Percentiles rank a stretch among this genome's conserved stretches.
phyloP scores from a whole-genome alignment of 2,888 invertebrate species.

The Agriotes lineatus region DNA sequence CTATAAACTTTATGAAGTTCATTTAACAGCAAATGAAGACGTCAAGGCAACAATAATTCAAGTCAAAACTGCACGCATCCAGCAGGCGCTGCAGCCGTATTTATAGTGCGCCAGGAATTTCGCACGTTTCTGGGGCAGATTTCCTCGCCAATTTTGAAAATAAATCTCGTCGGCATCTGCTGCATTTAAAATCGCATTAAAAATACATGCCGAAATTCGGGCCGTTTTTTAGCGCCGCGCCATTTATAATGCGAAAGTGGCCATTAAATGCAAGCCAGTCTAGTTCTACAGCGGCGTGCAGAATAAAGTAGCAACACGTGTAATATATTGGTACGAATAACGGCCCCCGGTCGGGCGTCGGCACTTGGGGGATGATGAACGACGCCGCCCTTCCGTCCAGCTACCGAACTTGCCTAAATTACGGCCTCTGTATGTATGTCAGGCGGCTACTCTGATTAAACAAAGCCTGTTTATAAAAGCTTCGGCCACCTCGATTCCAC shows the following conservation, averaged over 20 bases:
- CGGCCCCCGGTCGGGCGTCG: slow-evolving; percentile 44
- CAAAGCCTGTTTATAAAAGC: slow-evolving; percentile 24
- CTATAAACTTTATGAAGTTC: too few relatives aligned
- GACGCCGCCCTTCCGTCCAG: slow-evolving; percentile 43
- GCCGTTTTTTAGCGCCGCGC: slow-evolving; percentile 33
- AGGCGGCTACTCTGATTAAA: slow-evolving; percentile 27
- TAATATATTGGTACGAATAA: slow-evolving; percentile 51
- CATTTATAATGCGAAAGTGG: slow-evolving; percentile 37
- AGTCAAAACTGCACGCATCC: too few relatives aligned
- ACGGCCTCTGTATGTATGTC: slow-evolving; percentile 36
- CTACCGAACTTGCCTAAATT: slow-evolving; percentile 42
- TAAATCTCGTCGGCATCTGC: slow-evolving; percentile 22
- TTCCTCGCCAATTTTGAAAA: slow-evolving; percentile 3
- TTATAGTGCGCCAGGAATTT: too few relatives aligned
- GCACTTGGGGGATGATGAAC: slow-evolving; percentile 43
- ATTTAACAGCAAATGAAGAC: too few relatives aligned
- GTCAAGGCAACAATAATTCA: too few relatives aligned
- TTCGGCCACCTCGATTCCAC: too few relatives aligned
- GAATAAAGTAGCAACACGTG: slow-evolving; percentile 56
- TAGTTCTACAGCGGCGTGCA: slow-evolving; percentile 36
- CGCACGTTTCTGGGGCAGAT: neutral
- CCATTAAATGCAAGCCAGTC: slow-evolving; percentile 38
- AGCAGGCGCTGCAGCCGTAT: too few relatives aligned
- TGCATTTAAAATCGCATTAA: slow-evolving; percentile 37
- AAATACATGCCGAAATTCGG: slow-evolving; percentile 28